These are phyloP conservation scores for Heteromyza rotundicornis DNA, from an alignment of 2,888 invertebrate species.

Conservation along the genomic window DNA sequence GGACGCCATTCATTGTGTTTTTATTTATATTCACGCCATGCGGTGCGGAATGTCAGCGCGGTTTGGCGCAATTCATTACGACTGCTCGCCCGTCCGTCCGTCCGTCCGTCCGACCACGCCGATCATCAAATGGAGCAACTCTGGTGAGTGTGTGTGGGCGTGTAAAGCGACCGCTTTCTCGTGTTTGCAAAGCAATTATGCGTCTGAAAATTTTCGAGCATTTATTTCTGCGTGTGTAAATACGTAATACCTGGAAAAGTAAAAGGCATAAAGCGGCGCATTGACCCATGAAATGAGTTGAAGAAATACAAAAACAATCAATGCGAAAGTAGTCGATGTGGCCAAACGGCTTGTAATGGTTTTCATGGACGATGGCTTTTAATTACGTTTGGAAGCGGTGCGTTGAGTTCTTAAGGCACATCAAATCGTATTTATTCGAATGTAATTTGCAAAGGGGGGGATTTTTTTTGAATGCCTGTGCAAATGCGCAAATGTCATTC, in stretches of 20 bases:
- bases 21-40: constrained; percentile 1
- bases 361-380: too few relatives aligned
- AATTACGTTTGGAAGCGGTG: too few relatives aligned
- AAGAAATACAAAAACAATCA: too few relatives aligned
- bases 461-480: too few relatives aligned
- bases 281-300: background rate
- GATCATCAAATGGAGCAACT: background rate
- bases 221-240: background rate
- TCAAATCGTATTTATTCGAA: too few relatives aligned
- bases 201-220: background rate
- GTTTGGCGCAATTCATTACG: background rate
- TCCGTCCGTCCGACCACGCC: too few relatives aligned
- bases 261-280: background rate
- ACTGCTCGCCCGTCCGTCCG: too few relatives aligned
- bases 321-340: background rate
- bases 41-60: background rate
- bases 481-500: background rate
- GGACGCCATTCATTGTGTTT: background rate
- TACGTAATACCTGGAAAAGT: background rate
- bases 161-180: background rate
- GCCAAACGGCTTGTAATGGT: too few relatives aligned
- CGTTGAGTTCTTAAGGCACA: too few relatives aligned
- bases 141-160: background rate
- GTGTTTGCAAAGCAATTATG: background rate
- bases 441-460: too few relatives aligned